Base-by-base conservation (phyloP, 2,113 vertebrate species). In the Regulus satrapa region DNA sequence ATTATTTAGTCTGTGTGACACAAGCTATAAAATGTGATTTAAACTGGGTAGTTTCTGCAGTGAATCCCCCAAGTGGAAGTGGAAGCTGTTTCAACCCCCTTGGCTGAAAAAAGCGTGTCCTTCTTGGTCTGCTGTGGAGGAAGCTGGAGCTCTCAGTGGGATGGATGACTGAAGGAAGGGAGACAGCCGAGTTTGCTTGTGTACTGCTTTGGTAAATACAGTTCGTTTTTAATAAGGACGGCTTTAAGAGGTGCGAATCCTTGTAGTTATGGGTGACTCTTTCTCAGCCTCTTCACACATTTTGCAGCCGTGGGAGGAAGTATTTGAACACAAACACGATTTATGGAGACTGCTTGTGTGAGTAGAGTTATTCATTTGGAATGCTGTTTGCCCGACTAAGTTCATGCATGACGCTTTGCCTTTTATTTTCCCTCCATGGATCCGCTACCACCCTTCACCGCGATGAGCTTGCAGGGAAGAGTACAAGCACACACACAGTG, bases 321-420 rank as follows among this genome's bases (percentile, higher is more conserved):
- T 95, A 97, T 96, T 95, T 95, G 94, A 91, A 93, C 74, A 93
- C 95, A 94, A 89, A 93, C 68, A 76, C 38, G 34, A 43, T 89
- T 85, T 83, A 73, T 51, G 58, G 89, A 85, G 63, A 58, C 63
- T 92, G 81, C 81, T 89, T 4, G 2, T 92, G 78, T 52, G 89
- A 96, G 66, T 82, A n/a, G 69, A 79, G 72, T 75, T 85, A 85
- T 5, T 92, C 43, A 62, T 92, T 88, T 67, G 77, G 84, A 43
- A 73, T 87, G 51, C 74, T 76, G 6, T 80, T 89, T 93, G 85
- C 85, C 16, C 13, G 62, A 12, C 1, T 90, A 76, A 93, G 67
- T 63, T 88, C 38, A 3, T 14, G 46, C 21, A 14, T 45, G 69
- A 18, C 3, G 6, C 46, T 88, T 76, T 54, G 41, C 52, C 67